Evolutionary conservation across 2,113 vertebrate genomes (phyloP), one percentile per base, ranked within the genome.

Genomic region (Cynopterus brachyotis): DNA sequence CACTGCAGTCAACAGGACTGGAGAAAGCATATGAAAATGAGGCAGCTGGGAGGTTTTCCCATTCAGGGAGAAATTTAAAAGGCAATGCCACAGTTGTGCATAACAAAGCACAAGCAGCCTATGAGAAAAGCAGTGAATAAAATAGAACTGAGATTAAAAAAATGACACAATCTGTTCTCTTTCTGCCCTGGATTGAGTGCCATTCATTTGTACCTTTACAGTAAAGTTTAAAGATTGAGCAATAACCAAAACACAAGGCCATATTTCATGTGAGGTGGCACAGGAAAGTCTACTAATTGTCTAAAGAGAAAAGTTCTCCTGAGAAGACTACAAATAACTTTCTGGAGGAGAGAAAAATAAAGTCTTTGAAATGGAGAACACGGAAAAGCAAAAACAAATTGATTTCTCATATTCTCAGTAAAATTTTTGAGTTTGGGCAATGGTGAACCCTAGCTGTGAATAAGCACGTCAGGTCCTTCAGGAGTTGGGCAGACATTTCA

Each of bases 291-390:
- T 79, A 6, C 59, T 84, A 69, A 86, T 69, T 57, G 26, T 75
- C 59, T 62, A 47, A 55, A 84, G 32, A 94, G 76, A 26, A 87
- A 85, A 89, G 66, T 16, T 59, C 42, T 84, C 89, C 81, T 80
- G 57, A 89, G 45, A 40, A 78, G 73, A 64, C 20, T 66, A 26
- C 62, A 83, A 67, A 47, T 70, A 83, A 90, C 69, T 86, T 90
- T 95, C 70, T 24, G 53, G 40, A 95, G 59, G 26, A 87, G 28
- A 91, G 15, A 85, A 86, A 73, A 91, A 28, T 45, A 83, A 83
- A 62, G 6, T 40, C 30, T 60, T 70, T 59, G 28, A 84, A 55
- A 85, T 24, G 76, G 64, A 89, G 55, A 66, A 91, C 45, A 47
- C 8, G 37, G 40, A 78, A 64, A 78, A 91, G 12, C 3, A 42